phyloP scores from a whole-genome alignment of 2,888 invertebrate species.

The Lomographa bimaculata region DNA sequence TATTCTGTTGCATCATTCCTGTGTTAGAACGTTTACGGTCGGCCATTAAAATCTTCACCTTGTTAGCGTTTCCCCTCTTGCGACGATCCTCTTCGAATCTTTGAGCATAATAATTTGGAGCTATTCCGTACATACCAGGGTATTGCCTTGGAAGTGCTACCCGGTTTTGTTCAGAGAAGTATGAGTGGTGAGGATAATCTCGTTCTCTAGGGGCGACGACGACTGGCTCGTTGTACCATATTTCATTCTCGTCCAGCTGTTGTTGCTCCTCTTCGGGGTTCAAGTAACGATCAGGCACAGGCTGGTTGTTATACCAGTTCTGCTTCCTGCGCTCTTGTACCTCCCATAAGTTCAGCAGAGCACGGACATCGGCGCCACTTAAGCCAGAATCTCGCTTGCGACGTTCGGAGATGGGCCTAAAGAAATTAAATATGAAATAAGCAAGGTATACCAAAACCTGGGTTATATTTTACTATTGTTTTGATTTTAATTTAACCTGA shows the following conservation, averaged over 20 bases:
- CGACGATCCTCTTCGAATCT: constrained; percentile 76
- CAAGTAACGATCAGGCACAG: constrained; percentile 66
- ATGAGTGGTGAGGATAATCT: constrained; percentile 70
- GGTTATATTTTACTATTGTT: constrained; percentile 1
- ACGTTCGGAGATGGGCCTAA: constrained; percentile 74
- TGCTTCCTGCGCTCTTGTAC: constrained; percentile 82
- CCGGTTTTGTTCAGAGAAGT: constrained; percentile 77
- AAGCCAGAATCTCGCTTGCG: constrained; percentile 85
- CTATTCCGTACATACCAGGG: constrained; percentile 62
- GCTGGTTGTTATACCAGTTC: constrained; percentile 74
- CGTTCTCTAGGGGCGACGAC: constrained; percentile 71
- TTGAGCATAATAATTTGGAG: constrained; percentile 69
- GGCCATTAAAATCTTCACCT: constrained; percentile 85
- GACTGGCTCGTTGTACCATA: constrained; percentile 84
- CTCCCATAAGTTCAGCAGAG: constrained; percentile 84
- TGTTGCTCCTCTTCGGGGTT: constrained; percentile 76
- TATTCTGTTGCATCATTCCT: constrained; percentile 66
- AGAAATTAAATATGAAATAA: constrained; percentile 25
- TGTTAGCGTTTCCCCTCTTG: constrained; percentile 75
- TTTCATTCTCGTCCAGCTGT: constrained; percentile 78
- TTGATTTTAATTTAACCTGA: constrained; percentile 56
- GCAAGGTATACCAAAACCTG: constrained; percentile 8
- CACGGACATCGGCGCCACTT: constrained; percentile 84
- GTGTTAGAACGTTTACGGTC: constrained; percentile 79
- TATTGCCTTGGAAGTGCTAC: constrained; percentile 67